Percentiles rank a stretch among this genome's conserved stretches.
phyloP scores from a whole-genome alignment of 2,113 vertebrate genomes.

The Hylia prasina region DNA sequence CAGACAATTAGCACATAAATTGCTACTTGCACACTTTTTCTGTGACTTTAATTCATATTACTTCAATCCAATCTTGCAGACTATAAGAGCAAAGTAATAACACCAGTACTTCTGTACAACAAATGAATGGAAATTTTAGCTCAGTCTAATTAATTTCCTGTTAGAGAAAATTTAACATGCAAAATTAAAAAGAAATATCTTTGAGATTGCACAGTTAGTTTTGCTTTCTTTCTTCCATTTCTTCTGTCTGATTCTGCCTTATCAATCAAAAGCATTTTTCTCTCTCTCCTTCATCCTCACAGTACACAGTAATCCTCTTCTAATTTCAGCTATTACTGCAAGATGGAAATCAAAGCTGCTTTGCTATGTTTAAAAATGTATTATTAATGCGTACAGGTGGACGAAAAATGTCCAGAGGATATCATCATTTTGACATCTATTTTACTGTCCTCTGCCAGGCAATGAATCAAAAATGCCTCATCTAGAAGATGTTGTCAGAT shows the following conservation, averaged over 20 bases:
- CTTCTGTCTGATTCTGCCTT: not conserved
- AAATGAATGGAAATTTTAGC: not conserved
- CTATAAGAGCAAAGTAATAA: not conserved
- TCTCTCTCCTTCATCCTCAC: not conserved
- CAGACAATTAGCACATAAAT: not conserved
- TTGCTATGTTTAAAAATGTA: not conserved
- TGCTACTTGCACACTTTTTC: not conserved
- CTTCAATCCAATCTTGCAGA: not conserved
- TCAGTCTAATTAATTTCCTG: not conserved
- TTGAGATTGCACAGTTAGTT: not conserved
- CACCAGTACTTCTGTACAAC: not conserved
- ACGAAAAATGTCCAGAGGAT: not conserved
- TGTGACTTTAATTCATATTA: not conserved
- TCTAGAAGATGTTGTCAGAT: not conserved
- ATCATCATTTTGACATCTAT: conserved; percentile 19
- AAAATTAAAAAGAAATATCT: not conserved
- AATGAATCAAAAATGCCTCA: conserved; percentile 22
- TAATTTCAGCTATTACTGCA: not conserved
- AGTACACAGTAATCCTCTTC: not conserved
- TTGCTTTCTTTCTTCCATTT: not conserved
- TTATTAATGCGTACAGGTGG: conserved; percentile 9
- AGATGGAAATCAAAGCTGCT: conserved; percentile 8
- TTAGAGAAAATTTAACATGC: not conserved
- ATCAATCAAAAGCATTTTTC: not conserved
- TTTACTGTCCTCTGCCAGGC: conserved; percentile 1